These are phyloP conservation scores for Cantharis flavilabris DNA, from an alignment of 2,888 invertebrate genomes.

Conservation along the genomic window DNA sequence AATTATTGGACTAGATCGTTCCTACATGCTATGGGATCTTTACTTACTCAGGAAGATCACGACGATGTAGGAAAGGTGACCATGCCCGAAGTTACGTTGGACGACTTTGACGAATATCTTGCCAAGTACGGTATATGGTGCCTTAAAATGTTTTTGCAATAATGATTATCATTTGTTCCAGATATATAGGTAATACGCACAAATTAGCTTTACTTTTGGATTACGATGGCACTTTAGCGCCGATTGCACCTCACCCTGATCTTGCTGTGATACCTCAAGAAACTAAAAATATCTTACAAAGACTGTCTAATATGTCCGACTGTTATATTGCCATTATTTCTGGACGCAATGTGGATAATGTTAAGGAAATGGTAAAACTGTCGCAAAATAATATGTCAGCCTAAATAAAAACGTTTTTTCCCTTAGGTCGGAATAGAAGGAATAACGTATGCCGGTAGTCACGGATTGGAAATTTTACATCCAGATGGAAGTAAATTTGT, in stretches of 20 bases:
- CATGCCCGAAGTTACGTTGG: slow-evolving; percentile 88
- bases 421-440: slow-evolving; percentile 80
- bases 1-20: slow-evolving; percentile 89
- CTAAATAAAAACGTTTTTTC: slow-evolving; percentile 17
- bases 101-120: slow-evolving; percentile 88
- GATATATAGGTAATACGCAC: slow-evolving; percentile 84
- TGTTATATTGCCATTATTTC: slow-evolving; percentile 87
- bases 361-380: slow-evolving; percentile 77
- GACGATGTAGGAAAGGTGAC: slow-evolving; percentile 83
- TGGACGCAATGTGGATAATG: slow-evolving; percentile 84
- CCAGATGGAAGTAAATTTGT: slow-evolving; percentile 90
- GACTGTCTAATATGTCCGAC: slow-evolving; percentile 82
- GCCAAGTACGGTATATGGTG: slow-evolving; percentile 67
- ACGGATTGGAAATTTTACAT: slow-evolving; percentile 85
- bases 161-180: slow-evolving; percentile 47
- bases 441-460: slow-evolving; percentile 89
- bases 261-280: slow-evolving; percentile 83
- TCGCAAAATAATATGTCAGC: neutral
- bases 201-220: slow-evolving; percentile 83
- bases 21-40: slow-evolving; percentile 83
- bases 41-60: slow-evolving; percentile 71
- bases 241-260: slow-evolving; percentile 88
- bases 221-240: slow-evolving; percentile 88
- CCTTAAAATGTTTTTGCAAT: neutral
- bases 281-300: slow-evolving; percentile 81